Base-by-base conservation (phyloP, 2,888 invertebrate genomes). In the Clostera curtula region DNA sequence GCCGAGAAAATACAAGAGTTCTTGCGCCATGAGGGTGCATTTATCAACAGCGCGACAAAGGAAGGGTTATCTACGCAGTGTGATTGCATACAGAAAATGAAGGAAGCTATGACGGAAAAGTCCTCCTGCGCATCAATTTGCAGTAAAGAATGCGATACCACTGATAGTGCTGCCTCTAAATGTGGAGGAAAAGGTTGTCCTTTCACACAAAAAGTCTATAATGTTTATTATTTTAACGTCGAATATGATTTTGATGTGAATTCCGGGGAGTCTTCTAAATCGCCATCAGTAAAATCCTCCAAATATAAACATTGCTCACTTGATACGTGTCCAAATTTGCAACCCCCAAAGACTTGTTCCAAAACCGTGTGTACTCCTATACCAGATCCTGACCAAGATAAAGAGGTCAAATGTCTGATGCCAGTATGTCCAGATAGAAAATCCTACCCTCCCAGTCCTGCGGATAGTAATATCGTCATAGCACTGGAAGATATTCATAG, bases 21-120 rank as follows among this genome's bases (percentile, higher is more conserved):
- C 27, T 50, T 83, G 8, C 57, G 68, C 2, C 77, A 68, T 19
- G 67, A 74, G 50, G 82, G 80, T 12, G 49, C 43, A 10, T 82
- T 82, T 34, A 46, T 37, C 14, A 41, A 62, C 9, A 58, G 55
- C 5, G 41, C 36, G 12, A 69, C 56, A 12, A 24, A 51, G 7
- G 58, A 71, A 42, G 82, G 72, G 12, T 46, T 74, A 7, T 64
- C 75, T n/a, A 80, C 82, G 24, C 79, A 79, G 45, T 83, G 83
- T 29, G 77, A 63, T 12, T 83, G 83, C 33, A 27, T 73, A 13
- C 48, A 74, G 19, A 61, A 58, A 40, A 76, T 82, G 75, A 63
- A 71, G 40, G 40, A 63, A 9, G 61, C 69, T 2, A 43, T 79
- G 2, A 44, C 21, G 3, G 61, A 53, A 25, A 65, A 49, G 31